Base-by-base conservation (phyloP, 2,113 vertebrate species). In the Myotis yumanensis region DNA sequence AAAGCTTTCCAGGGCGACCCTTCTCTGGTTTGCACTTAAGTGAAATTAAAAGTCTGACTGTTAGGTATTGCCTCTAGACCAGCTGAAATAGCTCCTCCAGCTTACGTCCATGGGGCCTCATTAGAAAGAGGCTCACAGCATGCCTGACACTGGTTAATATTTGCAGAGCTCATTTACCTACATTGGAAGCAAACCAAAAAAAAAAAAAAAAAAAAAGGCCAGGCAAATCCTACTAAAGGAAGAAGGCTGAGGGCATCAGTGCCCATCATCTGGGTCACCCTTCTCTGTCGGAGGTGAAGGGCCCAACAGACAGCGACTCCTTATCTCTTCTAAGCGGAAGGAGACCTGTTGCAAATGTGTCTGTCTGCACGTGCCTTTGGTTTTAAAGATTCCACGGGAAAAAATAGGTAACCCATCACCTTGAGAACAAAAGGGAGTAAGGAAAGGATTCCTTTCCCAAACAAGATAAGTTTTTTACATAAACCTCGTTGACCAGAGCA, bases 81-180 rank as follows among this genome's bases (percentile, higher is more conserved):
- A 96, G 95, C 98, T 97, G 97, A 97, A 98, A 98, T 95, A 95
- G 98, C 96, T 98, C 97, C 98, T 98, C 96, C 96, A 97, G 96
- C 97, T 96, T 95, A 96, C 97, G 95, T 98, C 98, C 98, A 98
- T 95, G 95, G 98, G 97, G 98, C 97, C 98, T 98, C 98, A 97
- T 98, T 98, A 98, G 98, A 92, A 95, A 71, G 86, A 97, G 97
- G 95, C 93, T 97, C 98, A 98, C 98, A 98, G 98, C 98, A 98
- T 96, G 98, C 96, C 96, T 98, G 97, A 94, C 98, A 97, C 97
- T 68, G 96, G 98, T 97, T 98, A 98, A 98, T 98, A 98, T 98
- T 97, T 98, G 97, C 98, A 97, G 97, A 97, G 95, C 98, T 98
- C 98, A 98, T 98, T 98, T 98, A 98, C 98, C 98, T 98, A 98